phyloP scores from a whole-genome alignment of 2,113 vertebrate species.

The Psephotus haematonotus region DNA sequence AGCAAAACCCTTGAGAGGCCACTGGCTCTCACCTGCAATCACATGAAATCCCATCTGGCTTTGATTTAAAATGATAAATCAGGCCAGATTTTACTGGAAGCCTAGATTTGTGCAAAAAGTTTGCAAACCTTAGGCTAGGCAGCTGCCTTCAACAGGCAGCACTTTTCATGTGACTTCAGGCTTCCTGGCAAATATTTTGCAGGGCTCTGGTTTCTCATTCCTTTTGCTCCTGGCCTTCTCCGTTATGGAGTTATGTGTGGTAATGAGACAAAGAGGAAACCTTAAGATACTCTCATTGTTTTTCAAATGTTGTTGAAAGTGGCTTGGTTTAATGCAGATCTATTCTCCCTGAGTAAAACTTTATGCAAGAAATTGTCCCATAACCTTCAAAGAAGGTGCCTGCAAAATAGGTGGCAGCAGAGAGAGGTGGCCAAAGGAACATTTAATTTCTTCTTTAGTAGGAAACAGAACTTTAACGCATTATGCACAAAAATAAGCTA shows the following conservation, averaged over 20 bases:
- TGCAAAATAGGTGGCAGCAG: not conserved
- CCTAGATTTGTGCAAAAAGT: not conserved
- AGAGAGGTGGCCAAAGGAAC: not conserved
- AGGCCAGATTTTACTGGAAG: not conserved
- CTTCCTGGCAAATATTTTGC: not conserved
- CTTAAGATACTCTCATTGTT: not conserved
- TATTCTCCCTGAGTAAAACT: not conserved
- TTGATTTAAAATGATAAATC: not conserved
- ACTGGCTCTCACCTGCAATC: not conserved
- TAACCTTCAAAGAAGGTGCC: not conserved
- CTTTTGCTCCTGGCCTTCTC: not conserved
- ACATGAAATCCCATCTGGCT: not conserved
- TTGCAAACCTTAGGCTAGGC: not conserved
- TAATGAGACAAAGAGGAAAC: not conserved
- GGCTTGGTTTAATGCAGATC: not conserved
- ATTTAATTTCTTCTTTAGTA: slow-evolving; percentile 18
- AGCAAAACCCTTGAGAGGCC: not conserved
- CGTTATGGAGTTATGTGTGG: not conserved
- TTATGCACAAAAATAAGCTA: slow-evolving; percentile 43
- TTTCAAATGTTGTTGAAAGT: not conserved
- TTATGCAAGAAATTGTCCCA: not conserved
- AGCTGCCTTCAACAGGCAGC: not conserved
- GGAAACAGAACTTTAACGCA: not conserved
- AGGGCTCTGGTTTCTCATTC: not conserved
- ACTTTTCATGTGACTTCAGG: not conserved